Conservation (phyloP, 2,113 vertebrate species). For the Lampris megalopsis region DNA sequence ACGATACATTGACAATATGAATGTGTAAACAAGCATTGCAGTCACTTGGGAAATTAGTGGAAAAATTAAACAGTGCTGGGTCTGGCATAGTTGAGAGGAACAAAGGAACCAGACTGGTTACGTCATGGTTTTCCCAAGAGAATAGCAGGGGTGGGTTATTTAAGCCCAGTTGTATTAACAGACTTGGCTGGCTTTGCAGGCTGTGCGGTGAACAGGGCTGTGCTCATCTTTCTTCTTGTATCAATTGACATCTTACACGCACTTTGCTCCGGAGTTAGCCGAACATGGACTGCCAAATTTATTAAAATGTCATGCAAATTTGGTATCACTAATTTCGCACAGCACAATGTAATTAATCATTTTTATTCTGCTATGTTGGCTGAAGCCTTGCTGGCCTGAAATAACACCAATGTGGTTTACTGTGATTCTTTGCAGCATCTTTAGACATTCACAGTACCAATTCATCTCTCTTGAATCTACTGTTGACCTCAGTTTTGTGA, state of each 20-base stretch:
- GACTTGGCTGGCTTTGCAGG: conserved; percentile 15
- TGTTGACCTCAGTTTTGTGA: background rate
- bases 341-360: conserved; percentile 63
- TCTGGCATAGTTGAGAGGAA: conserved; percentile 22
- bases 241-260: conserved; percentile 48
- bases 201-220: conserved; percentile 39
- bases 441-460: background rate
- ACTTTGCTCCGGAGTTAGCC: conserved; percentile 31
- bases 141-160: conserved; percentile 28
- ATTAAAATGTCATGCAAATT: conserved; percentile 62
- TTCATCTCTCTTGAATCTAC: conserved; percentile 7
- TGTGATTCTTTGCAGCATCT: conserved; percentile 6
- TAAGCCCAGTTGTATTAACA: conserved; percentile 27
- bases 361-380: conserved; percentile 53
- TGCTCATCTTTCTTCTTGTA: conserved; percentile 22
- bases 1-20: background rate
- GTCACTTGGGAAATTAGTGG: background rate
- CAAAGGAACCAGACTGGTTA: conserved; percentile 44
- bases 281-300: conserved; percentile 43
- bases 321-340: conserved; percentile 63
- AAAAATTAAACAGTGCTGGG: conserved; percentile 2
- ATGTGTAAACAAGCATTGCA: background rate
- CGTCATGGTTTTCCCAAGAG: conserved; percentile 48
- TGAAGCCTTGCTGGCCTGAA: conserved; percentile 17
- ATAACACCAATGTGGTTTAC: conserved; percentile 31